Conservation (phyloP, 2,888 invertebrate genomes). For the Latrodectus hesperus region DNA sequence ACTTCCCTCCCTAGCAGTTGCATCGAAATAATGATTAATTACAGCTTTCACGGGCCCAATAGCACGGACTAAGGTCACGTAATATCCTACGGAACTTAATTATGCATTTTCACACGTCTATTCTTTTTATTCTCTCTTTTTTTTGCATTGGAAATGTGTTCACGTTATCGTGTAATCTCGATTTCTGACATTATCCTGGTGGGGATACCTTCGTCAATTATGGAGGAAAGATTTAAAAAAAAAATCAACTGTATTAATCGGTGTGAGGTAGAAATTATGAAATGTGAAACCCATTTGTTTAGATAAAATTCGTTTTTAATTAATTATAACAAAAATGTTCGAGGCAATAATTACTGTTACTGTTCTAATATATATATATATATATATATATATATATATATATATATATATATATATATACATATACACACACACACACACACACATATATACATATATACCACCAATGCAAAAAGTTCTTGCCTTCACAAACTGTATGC, state of each 20-base stretch:
- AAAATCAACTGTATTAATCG: neutral
- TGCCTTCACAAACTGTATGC: no score
- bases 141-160: neutral
- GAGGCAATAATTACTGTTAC: no score
- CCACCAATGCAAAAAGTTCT: no score
- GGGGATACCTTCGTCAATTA: no score
- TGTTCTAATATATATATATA: no score
- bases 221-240: neutral
- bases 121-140: conserved; percentile 24
- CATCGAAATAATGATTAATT: conserved; percentile 69
- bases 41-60: conserved; percentile 55
- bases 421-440: no score
- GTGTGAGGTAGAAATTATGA: neutral
- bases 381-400: no score
- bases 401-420: no score
- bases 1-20: neutral
- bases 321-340: no score
- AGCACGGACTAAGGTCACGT: conserved; percentile 58
- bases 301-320: no score
- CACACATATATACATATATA: no score
- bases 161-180: neutral
- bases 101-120: conserved; percentile 38
- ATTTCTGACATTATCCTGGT: no score
- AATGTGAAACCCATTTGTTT: neutral
- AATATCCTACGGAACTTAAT: conserved; percentile 62